Conservation (phyloP, 2,797 vertebrate species). For the Periophthalmus magnuspinnatus region DNA sequence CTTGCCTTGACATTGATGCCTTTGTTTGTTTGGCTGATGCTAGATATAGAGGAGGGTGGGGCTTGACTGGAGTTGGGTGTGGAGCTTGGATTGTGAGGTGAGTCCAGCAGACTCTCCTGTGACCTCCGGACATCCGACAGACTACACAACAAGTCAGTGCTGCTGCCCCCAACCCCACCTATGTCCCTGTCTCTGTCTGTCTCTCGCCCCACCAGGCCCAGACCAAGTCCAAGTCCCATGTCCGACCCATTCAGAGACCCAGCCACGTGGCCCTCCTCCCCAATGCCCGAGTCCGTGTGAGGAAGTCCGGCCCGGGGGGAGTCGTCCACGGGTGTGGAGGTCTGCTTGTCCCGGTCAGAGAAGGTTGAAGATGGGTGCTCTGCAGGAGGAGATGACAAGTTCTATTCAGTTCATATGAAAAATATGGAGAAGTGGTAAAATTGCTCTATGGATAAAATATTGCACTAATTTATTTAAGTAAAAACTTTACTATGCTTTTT, state of each 20-base stretch:
- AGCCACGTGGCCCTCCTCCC: constrained; percentile 89
- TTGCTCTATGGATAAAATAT: background rate
- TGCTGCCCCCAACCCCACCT: constrained; percentile 77
- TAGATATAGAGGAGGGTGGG: constrained; percentile 91
- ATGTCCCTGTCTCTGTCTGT: constrained; percentile 69
- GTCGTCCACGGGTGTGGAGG: constrained; percentile 86
- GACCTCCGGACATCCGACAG: constrained; percentile 93
- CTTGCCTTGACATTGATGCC: constrained; percentile 92
- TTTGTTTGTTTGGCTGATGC: constrained; percentile 95
- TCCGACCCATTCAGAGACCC: constrained; percentile 91
- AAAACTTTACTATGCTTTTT: too few species aligned
- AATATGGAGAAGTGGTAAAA: background rate
- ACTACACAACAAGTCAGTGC: constrained; percentile 92
- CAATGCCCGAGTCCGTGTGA: constrained; percentile 97
- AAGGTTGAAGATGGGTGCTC: constrained; percentile 89
- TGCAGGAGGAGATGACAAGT: constrained; percentile 46
- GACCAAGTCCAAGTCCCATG: constrained; percentile 78
- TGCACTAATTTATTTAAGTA: background rate
- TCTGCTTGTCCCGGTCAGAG: constrained; percentile 86
- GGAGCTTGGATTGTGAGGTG: constrained; percentile 68
- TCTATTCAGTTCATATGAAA: background rate
- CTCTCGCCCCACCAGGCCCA: constrained; percentile 71
- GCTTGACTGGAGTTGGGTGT: constrained; percentile 66
- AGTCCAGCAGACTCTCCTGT: constrained; percentile 92
- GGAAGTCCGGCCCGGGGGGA: constrained; percentile 89